Conservation (phyloP, 2,888 invertebrate genomes). For the Lepidocyrtinus sp. region DNA sequence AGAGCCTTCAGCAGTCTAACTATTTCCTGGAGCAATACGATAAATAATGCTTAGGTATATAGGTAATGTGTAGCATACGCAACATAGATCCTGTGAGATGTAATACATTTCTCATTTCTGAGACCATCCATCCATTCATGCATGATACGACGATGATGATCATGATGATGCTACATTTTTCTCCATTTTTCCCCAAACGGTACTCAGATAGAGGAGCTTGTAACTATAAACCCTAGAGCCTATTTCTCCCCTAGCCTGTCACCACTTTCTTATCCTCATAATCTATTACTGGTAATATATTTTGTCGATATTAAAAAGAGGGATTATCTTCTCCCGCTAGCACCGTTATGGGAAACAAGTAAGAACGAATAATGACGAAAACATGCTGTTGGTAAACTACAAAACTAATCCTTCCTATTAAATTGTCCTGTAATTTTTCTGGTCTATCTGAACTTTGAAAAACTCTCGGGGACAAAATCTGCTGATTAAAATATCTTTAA, state of each 20-base stretch:
- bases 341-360: too few relatives aligned
- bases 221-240: background rate
- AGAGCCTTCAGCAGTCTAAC: background rate
- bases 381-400: too few relatives aligned
- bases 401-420: too few relatives aligned
- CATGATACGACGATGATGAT: slow-evolving; percentile 21
- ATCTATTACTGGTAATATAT: background rate
- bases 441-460: too few relatives aligned
- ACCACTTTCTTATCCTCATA: background rate
- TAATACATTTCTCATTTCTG: background rate
- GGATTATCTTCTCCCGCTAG: background rate
- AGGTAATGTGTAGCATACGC: background rate
- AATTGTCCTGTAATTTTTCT: too few relatives aligned
- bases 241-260: background rate
- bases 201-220: background rate
- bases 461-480: too few relatives aligned
- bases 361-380: too few relatives aligned
- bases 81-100: background rate
- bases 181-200: background rate
- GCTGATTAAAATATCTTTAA: too few relatives aligned
- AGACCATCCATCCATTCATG: slow-evolving; percentile 39
- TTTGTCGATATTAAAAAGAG: background rate
- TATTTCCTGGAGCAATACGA: background rate
- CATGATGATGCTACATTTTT: background rate
- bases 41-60: too few relatives aligned